Evolutionary conservation across 1,140 invertebrate species (phyloP).

Genomic region (Neuroterus valhalla): DNA sequence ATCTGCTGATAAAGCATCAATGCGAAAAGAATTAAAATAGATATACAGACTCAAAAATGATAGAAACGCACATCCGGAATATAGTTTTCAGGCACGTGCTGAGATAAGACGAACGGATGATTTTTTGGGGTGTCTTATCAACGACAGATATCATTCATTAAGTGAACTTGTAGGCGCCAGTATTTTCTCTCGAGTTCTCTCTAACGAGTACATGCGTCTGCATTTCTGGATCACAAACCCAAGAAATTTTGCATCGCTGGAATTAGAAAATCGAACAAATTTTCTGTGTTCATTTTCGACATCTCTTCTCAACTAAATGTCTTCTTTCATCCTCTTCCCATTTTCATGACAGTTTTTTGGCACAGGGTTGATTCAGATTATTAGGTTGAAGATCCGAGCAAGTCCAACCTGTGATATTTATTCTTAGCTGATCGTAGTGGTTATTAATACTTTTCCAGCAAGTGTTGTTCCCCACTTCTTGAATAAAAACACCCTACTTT

Average conservation of each 20-base stretch:
- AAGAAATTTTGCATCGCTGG: too few species aligned
- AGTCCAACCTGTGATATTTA: conserved; percentile 22
- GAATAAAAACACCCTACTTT: not conserved
- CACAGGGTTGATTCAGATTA: conserved; percentile 25
- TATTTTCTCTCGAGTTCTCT: not conserved
- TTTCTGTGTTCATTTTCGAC: not conserved
- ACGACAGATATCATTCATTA: not conserved
- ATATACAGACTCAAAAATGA: not conserved
- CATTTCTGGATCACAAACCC: too few species aligned
- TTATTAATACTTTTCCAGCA: conserved; percentile 27
- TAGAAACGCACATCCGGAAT: not conserved
- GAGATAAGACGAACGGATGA: not conserved
- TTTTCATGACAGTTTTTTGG: conserved; percentile 26
- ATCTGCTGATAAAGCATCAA: not conserved
- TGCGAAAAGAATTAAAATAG: not conserved
- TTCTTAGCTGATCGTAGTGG: conserved; percentile 16
- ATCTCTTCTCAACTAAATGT: conserved; percentile 1
- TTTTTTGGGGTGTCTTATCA: not conserved
- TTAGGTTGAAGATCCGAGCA: conserved; percentile 17
- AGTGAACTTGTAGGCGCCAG: conserved; percentile 1
- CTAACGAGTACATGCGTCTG: too few species aligned
- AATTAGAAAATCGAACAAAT: not conserved
- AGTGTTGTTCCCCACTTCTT: not conserved
- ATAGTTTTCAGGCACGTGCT: not conserved
- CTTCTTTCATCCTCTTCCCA: conserved; percentile 7